Percentiles rank a stretch among this genome's conserved stretches.
Evolutionary conservation across 2,113 vertebrate species (phyloP).

Genomic region (Nannobrachium achirus): DNA sequence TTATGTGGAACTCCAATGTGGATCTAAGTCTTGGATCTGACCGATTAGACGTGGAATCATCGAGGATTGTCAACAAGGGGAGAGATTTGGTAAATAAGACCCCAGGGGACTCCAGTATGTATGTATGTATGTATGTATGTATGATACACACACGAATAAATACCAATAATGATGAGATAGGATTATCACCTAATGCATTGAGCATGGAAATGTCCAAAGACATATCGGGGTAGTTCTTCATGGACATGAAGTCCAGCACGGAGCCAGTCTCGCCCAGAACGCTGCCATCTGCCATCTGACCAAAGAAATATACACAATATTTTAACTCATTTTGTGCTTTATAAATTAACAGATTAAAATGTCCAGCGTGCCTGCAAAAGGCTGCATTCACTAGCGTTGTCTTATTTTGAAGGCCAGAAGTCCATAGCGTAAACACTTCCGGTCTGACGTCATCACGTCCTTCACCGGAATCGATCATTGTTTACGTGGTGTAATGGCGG

Average conservation of each 20-base stretch:
- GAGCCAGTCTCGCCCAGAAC: conserved; percentile 83
- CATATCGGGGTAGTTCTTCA: conserved; percentile 91
- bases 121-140: too few species aligned
- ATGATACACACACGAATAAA: not conserved
- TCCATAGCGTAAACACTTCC: too few species aligned
- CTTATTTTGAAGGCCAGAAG: too few species aligned
- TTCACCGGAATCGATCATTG: too few species aligned
- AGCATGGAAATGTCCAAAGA: conserved; percentile 94
- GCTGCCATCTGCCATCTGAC: conserved; percentile 82
- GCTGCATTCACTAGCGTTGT: too few species aligned
- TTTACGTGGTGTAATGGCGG: too few species aligned
- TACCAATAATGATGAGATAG: not conserved
- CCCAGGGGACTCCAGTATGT: not conserved
- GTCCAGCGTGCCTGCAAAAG: too few species aligned
- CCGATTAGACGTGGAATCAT: not conserved
- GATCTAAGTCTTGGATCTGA: too few species aligned
- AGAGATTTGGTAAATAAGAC: not conserved
- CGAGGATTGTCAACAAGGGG: not conserved
- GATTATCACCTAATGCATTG: conserved; percentile 86
- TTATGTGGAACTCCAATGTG: too few species aligned
- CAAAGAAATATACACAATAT: conserved; percentile 27
- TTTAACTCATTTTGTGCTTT: too few species aligned
- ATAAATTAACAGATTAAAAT: too few species aligned
- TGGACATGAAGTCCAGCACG: conserved; percentile 91
- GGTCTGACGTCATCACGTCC: too few species aligned